Conservation (phyloP, 2,113 vertebrate genomes). For the Mastomys coucha region DNA sequence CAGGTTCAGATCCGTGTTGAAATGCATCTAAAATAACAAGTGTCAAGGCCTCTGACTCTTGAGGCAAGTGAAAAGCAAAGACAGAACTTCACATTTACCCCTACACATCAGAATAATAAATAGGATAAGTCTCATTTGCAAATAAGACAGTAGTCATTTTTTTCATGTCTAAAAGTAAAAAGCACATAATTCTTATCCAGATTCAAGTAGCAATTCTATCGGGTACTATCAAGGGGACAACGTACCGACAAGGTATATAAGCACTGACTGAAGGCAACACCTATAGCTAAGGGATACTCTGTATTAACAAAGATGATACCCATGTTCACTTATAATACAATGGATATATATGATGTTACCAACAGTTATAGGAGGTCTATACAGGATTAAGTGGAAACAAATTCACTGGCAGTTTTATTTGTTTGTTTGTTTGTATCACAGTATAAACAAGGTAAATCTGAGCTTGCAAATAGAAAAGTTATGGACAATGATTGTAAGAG, state of each 20-base stretch:
- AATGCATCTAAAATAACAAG: slow-evolving; percentile 3
- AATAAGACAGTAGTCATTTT: background rate
- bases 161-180: slow-evolving; percentile 7
- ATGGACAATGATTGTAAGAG: slow-evolving; percentile 67
- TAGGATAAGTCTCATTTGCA: background rate
- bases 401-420: slow-evolving; percentile 74
- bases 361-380: slow-evolving; percentile 72
- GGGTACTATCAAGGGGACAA: slow-evolving; percentile 19
- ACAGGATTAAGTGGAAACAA: slow-evolving; percentile 81
- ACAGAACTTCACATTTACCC: background rate
- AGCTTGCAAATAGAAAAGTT: slow-evolving; percentile 76
- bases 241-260: slow-evolving; percentile 69
- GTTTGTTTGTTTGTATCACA: slow-evolving; percentile 13
- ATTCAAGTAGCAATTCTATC: slow-evolving; percentile 51
- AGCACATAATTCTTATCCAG: slow-evolving; percentile 56
- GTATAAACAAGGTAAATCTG: slow-evolving; percentile 62
- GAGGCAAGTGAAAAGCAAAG: background rate
- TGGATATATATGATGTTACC: slow-evolving; percentile 76
- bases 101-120: background rate
- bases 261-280: slow-evolving; percentile 50
- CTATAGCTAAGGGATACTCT: slow-evolving; percentile 73
- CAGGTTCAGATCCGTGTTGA: background rate
- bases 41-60: background rate
- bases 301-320: slow-evolving; percentile 75
- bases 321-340: slow-evolving; percentile 80